Evolutionary conservation across 1,140 invertebrate species (phyloP), one percentile per base, ranked within the genome.

Genomic region (Eumeta japonica): DNA sequence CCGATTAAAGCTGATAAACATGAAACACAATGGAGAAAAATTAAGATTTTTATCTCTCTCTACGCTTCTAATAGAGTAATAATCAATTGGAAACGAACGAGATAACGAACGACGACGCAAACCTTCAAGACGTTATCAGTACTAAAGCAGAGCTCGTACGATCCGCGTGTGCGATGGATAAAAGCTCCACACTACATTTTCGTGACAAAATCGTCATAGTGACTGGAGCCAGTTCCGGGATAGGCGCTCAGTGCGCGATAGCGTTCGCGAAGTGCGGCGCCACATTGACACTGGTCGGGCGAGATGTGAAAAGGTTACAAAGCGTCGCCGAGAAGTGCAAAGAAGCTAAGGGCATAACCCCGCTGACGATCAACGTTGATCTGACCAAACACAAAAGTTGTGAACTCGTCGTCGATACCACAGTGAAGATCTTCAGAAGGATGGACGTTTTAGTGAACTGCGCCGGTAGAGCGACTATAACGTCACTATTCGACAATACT

Each of bases 151-250:
- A n/a, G n/a, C n/a, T n/a, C n/a, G n/a, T n/a, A n/a, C n/a, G n/a
- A n/a, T n/a, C n/a, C n/a, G n/a, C n/a, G n/a, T n/a, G n/a, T n/a
- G n/a, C n/a, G n/a, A n/a, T n/a, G n/a, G n/a, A n/a, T n/a, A n/a
- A n/a, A n/a, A n/a, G n/a, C n/a, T n/a, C n/a, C n/a, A n/a, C n/a
- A n/a, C n/a, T n/a, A n/a, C n/a, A 72, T 50, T 80, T 83, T 40
- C 43, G 52, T 4, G 79, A 76, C 10, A 83, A 83, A 74, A 78
- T 83, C 12, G 77, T 81, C 0, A 55, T 83, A 3, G 76, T 83
- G 34, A 83, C 82, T 0, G 88, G 88, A 32, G 88, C 88, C 0
- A 88, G 86, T 63, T 88, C 86, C 19, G 89, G 89, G 5, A 90
- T 92, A 39, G 89, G 88, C 30, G 81, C 82, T 28, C 84, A 81